A percentile compares a stretch with the other conserved stretches of the same genome.
These are phyloP conservation scores for Cyclophora albipunctata DNA, from an alignment of 2,888 invertebrate species.

Conservation along the genomic window DNA sequence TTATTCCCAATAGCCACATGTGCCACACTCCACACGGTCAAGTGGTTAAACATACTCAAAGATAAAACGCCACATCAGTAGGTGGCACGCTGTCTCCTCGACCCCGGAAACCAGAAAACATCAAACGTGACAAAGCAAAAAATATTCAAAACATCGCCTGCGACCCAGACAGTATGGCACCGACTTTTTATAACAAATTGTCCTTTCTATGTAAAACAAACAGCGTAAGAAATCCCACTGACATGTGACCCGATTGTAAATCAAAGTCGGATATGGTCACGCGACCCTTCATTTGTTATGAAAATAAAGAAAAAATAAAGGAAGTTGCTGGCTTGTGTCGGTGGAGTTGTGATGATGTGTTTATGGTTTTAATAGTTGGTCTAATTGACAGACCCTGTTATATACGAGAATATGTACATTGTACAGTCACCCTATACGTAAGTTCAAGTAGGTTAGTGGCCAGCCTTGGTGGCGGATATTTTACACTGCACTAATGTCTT, in stretches of 20 bases:
- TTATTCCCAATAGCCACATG: too few species aligned
- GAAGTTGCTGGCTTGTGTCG: neutral
- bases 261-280: slow-evolving; percentile 52
- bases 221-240: slow-evolving; percentile 13
- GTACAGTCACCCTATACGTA: too few species aligned
- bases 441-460: too few species aligned
- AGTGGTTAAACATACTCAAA: too few species aligned
- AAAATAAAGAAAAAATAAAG: neutral
- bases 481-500: too few species aligned
- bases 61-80: neutral
- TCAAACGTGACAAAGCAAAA: slow-evolving; percentile 14
- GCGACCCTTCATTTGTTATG: slow-evolving; percentile 18
- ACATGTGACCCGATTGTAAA: slow-evolving; percentile 43
- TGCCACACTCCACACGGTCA: too few species aligned
- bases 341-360: too few species aligned
- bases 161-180: slow-evolving; percentile 54
- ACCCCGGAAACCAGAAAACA: slow-evolving; percentile 17
- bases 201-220: slow-evolving; percentile 25
- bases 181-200: slow-evolving; percentile 39
- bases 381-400: too few species aligned
- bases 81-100: neutral
- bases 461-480: too few species aligned
- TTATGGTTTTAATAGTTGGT: too few species aligned
- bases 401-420: too few species aligned
- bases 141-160: slow-evolving; percentile 1